Percentiles rank a stretch among this genome's conserved stretches.
Conservation (phyloP, 2,113 vertebrate genomes). For the rabbit (Oryctolagus cuniculus) region mOryCun1.1 NC_091443.1:48451501-48452000, state of each 20-base stretch:
- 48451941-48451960: not conserved
- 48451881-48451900: not conserved
- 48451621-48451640: conserved; percentile 65
- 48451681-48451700: conserved; percentile 62
- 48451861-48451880: not conserved
- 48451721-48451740: conserved; percentile 61
- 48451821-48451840: not conserved
- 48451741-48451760: conserved; percentile 40
- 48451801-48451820: conserved; percentile 9
- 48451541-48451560: conserved; percentile 67
- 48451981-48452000: conserved; percentile 1
- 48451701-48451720: conserved; percentile 66
- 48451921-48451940: not conserved
- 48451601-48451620: conserved; percentile 67
- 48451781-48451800: conserved; percentile 56
- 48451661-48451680: conserved; percentile 72
- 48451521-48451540: conserved; percentile 65
- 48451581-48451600: conserved; percentile 49
- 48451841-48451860: conserved; percentile 14
- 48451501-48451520: conserved; percentile 74
- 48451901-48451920: not conserved
- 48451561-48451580: conserved; percentile 65
- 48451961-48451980: not conserved
- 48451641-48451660: conserved; percentile 68
- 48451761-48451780: conserved; percentile 47